A percentile compares a stretch with the other conserved stretches of the same genome.
Evolutionary conservation across 2,888 invertebrate genomes (phyloP).

Genomic region (Leptopilina syphax): DNA sequence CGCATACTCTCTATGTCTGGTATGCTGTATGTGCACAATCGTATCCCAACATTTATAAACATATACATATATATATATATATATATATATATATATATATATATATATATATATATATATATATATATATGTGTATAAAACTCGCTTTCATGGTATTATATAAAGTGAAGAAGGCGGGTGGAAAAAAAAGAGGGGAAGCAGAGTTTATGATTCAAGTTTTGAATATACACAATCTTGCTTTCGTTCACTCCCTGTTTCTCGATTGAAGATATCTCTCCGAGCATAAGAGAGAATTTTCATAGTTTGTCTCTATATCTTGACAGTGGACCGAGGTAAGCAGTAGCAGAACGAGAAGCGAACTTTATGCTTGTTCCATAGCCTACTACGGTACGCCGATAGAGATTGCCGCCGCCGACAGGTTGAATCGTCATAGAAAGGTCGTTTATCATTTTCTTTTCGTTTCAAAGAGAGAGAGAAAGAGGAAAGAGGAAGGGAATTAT

Average conservation of each 20-base stretch:
- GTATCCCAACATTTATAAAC: slow-evolving; percentile 24
- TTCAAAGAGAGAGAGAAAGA: not conserved
- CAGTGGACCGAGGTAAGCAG: slow-evolving; percentile 20
- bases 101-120: slow-evolving; percentile 1
- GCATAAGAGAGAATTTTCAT: slow-evolving; percentile 16
- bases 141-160: not conserved
- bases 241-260: slow-evolving; percentile 6
- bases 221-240: slow-evolving; percentile 27
- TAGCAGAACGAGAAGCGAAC: slow-evolving; percentile 20
- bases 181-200: not conserved
- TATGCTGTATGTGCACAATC: slow-evolving; percentile 28
- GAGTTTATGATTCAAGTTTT: slow-evolving; percentile 35
- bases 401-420: slow-evolving; percentile 32
- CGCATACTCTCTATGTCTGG: not conserved
- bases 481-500: not conserved
- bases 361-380: slow-evolving; percentile 25
- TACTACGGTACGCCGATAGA: slow-evolving; percentile 25
- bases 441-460: slow-evolving; percentile 41
- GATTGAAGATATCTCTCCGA: not conserved
- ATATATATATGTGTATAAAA: not conserved
- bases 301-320: slow-evolving; percentile 23
- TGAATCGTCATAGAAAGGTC: slow-evolving; percentile 39
- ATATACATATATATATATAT: slow-evolving; percentile 4
- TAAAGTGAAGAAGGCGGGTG: not conserved
- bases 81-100: slow-evolving; percentile 14